Evolutionary conservation across 2,888 invertebrate species (phyloP), one percentile per base, ranked within the genome.

Genomic region (Andrena camellia): DNA sequence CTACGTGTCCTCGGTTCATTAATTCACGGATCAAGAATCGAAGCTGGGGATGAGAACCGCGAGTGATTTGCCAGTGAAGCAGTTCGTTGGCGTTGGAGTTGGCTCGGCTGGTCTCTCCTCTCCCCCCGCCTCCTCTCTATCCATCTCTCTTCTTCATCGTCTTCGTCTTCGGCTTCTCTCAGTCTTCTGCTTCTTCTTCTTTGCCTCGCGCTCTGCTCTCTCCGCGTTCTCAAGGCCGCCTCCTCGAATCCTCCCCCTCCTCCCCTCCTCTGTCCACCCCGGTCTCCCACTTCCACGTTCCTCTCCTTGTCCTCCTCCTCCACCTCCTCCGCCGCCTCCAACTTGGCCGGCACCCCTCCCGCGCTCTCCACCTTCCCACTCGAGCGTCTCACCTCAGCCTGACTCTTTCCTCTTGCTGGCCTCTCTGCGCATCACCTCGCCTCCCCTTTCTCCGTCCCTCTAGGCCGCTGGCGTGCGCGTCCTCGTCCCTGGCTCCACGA

Each of bases 141-240:
- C 68, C 50, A 29, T 50, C 64, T 63, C 33, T 42, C 62, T 72
- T 29, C 68, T 62, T 76, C 81, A 70, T 81, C 62, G 31, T 80
- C 33, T 74, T 78, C 23, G 54, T 68, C 33, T 82, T 71, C 17
- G 63, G 70, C 66, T 81, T 69, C 20, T 76, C 70, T 60, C 73
- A 75, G 57, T 71, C 80, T 54, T 66, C 85, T 72, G 80, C 79
- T 26, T 72, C 72, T 70, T 84, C 79, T 73, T 66, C 75, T 80
- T 81, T 81, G 78, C 75, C 54, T 72, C 78, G 75, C 78, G 71
- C 69, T 75, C 77, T 78, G 77, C 79, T 80, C 78, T 79, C 91
- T 93, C 91, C 92, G 92, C 90, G 92, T 92, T 93, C 93, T 93
- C 94, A 94, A 94, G 94, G 94, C 93, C 94, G 93, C 92, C 93